Base-by-base conservation (phyloP, 2,888 invertebrate species). In the Caenorhabditis becei region DNA sequence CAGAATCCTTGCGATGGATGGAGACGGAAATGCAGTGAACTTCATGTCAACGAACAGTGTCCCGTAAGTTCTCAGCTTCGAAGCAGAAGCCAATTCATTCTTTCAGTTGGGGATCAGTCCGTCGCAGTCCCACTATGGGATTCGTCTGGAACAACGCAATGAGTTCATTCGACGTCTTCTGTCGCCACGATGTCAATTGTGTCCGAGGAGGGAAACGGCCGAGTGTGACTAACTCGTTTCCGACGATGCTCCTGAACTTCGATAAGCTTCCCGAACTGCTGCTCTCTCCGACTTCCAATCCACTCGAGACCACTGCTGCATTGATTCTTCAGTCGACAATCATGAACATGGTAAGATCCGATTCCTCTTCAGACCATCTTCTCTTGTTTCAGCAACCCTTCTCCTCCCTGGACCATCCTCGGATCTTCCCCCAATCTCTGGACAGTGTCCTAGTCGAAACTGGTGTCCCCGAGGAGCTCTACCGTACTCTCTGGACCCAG, bases 61-160 rank as follows among this genome's bases (percentile, higher is more conserved):
- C n/a, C 77, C 79, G 84, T 84, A 32, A 56, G 84, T 79, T 44
- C 14, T 24, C n/a, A n/a, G n/a, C n/a, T 23, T 54, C 18, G 14
- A 14, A 41, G 2, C 11, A 7, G 7, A 14, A 41, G 2, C 7
- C 54, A 23, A 49, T 28, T 3, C 4, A 24, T n/a, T 5, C n/a
- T 65, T 82, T 23, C 24, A 86, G 84, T 0, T 86, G 85, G 53
- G 86, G 86, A 20, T 75, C 86, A 0, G 77, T 80, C 1, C 77
- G 83, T 3, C 72, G 80, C 10, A 80, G 80, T 18, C 70, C 78
- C 1, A 62, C 63, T 2, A 58, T 83, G 32, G 86, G 86, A 18
- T 85, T 83, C 44, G 74, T 84, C 20, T 86, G 86, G 86, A 86
- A 86, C 62, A 85, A 86, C 47, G 83, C 81, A 8, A 82, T 86